phyloP scores from a whole-genome alignment of 2,797 vertebrate species.

The Oreortyx pictus region DNA sequence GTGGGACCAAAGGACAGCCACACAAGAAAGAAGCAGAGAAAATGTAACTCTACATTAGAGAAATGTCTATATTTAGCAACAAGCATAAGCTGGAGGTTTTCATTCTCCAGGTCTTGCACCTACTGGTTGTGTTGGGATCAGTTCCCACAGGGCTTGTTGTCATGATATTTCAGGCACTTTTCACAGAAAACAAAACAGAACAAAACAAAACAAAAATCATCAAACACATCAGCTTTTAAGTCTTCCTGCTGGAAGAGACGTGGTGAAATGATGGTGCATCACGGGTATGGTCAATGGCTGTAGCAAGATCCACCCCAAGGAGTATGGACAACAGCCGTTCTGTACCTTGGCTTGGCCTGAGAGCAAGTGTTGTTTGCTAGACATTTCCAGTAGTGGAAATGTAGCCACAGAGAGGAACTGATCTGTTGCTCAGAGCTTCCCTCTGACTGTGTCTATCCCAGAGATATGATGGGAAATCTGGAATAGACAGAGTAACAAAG shows the following conservation, averaged over 20 bases:
- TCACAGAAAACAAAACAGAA: not conserved
- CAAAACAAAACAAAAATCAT: no score
- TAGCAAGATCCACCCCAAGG: not conserved
- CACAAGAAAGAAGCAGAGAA: not conserved
- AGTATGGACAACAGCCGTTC: no score
- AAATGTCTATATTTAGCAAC: not conserved
- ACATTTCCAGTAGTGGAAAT: not conserved
- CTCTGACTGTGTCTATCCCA: not conserved
- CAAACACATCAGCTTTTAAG: not conserved
- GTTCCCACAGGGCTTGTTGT: no score
- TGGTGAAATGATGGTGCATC: not conserved
- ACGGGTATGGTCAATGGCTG: accelerated
- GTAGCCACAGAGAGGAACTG: not conserved
- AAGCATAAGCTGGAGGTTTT: not conserved
- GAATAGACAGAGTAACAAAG: not conserved
- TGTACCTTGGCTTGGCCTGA: accelerated
- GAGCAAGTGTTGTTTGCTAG: not conserved
- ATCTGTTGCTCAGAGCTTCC: not conserved
- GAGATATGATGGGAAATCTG: not conserved
- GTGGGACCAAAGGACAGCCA: not conserved
- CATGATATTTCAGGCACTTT: not conserved
- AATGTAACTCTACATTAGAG: not conserved
- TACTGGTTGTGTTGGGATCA: not conserved
- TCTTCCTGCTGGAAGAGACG: not conserved
- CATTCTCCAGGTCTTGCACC: not conserved